Evolutionary conservation across 2,113 vertebrate species (phyloP).

Genomic region (Antigone vipio): DNA sequence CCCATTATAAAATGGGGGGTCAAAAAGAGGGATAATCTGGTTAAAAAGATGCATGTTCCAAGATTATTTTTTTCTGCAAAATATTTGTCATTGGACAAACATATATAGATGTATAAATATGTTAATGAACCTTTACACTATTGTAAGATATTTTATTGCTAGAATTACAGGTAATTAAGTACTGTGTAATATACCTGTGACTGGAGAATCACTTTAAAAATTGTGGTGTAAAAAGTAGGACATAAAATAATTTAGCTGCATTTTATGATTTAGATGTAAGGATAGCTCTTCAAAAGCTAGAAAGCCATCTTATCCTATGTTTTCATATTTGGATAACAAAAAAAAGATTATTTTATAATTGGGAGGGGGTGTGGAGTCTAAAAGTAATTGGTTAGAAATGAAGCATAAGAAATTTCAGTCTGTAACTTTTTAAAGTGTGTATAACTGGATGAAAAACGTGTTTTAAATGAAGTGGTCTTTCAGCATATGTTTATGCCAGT

Average conservation of each 20-base stretch:
- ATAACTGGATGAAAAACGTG: background rate
- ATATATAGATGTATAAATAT: background rate
- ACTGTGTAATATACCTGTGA: background rate
- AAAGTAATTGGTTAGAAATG: background rate
- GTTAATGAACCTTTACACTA: background rate
- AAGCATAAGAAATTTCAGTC: background rate
- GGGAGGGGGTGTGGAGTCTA: background rate
- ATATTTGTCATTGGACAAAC: background rate
- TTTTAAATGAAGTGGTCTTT: conserved; percentile 49
- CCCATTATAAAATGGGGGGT: background rate
- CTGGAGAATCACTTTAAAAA: background rate
- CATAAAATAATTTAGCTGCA: background rate
- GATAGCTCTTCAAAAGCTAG: background rate
- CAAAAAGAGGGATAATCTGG: background rate
- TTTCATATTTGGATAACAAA: background rate
- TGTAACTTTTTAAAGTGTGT: background rate
- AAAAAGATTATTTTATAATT: background rate
- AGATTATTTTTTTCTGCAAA: background rate
- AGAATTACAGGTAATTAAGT: background rate
- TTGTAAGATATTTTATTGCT: background rate
- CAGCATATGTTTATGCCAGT: conserved; percentile 37
- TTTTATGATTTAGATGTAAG: background rate
- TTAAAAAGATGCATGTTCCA: background rate
- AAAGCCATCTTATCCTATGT: background rate
- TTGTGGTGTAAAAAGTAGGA: background rate